Conservation (phyloP, 2,888 invertebrate genomes). For the Morinoia aosen region DNA sequence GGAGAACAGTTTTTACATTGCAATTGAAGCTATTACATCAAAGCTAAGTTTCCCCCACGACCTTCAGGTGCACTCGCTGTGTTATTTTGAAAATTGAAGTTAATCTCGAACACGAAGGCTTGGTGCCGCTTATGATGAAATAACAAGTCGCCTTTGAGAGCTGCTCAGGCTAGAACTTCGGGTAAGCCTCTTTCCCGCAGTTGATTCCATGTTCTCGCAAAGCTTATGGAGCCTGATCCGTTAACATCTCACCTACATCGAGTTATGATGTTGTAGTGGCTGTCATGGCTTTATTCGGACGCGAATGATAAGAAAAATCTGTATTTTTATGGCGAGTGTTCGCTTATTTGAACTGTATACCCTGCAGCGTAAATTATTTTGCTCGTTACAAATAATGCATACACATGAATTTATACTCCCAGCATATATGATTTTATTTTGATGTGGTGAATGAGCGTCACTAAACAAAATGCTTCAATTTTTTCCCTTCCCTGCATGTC, state of each 20-base stretch:
- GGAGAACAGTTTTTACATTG: not conserved
- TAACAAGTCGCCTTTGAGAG: not conserved
- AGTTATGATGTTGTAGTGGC: not conserved
- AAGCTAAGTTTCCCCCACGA: not conserved
- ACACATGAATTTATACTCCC: not conserved
- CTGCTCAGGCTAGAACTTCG: not conserved
- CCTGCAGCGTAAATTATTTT: not conserved
- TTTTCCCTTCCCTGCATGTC: not conserved
- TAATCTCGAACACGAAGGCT: not conserved
- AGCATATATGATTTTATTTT: too few relatives aligned
- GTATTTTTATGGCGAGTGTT: not conserved
- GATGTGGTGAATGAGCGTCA: too few relatives aligned
- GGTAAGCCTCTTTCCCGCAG: not conserved
- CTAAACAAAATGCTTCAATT: not conserved
- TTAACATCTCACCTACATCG: not conserved
- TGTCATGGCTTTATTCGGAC: not conserved
- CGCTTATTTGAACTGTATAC: not conserved
- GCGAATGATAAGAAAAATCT: not conserved
- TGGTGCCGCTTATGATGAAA: not conserved
- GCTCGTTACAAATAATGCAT: not conserved
- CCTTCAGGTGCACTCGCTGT: not conserved
- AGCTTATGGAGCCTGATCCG: not conserved
- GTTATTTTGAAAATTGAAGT: not conserved
- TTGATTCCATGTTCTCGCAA: not conserved
- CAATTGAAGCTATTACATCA: not conserved